These are phyloP conservation scores for Troides helena DNA, from an alignment of 2,888 invertebrate species.

Conservation along the genomic window DNA sequence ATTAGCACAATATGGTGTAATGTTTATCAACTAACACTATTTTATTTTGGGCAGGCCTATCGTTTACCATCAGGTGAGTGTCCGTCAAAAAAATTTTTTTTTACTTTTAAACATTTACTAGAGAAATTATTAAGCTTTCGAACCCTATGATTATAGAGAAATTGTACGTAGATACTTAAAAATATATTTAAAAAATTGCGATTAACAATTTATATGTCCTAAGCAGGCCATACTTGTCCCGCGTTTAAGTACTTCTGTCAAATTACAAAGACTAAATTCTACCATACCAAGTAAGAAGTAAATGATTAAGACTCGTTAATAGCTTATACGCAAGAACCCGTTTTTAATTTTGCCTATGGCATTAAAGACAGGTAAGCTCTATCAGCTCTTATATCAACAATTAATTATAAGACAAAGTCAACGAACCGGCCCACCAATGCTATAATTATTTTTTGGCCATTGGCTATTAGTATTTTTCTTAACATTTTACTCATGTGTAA, in stretches of 20 bases:
- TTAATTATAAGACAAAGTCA: constrained; percentile 27
- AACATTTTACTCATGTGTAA: neutral
- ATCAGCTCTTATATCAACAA: constrained; percentile 34
- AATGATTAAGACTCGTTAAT: constrained; percentile 38
- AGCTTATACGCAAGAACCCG: constrained; percentile 35
- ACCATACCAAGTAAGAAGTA: constrained; percentile 12
- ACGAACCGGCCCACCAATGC: constrained; percentile 8
- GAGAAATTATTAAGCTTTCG: no score
- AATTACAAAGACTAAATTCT: constrained; percentile 6
- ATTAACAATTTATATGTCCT: no score
- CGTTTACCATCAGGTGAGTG: no score
- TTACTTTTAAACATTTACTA: no score
- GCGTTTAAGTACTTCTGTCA: neutral
- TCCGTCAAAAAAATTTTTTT: no score
- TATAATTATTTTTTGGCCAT: neutral
- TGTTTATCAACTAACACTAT: no score
- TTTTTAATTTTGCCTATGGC: constrained; percentile 39
- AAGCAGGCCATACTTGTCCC: neutral
- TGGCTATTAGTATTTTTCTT: neutral
- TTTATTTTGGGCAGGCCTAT: no score
- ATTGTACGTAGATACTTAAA: no score
- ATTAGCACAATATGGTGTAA: no score
- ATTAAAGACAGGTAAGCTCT: constrained; percentile 40
- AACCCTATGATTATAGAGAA: no score
- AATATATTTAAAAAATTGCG: no score